Conservation (phyloP, 2,113 vertebrate genomes). For the Plecotus auritus region DNA sequence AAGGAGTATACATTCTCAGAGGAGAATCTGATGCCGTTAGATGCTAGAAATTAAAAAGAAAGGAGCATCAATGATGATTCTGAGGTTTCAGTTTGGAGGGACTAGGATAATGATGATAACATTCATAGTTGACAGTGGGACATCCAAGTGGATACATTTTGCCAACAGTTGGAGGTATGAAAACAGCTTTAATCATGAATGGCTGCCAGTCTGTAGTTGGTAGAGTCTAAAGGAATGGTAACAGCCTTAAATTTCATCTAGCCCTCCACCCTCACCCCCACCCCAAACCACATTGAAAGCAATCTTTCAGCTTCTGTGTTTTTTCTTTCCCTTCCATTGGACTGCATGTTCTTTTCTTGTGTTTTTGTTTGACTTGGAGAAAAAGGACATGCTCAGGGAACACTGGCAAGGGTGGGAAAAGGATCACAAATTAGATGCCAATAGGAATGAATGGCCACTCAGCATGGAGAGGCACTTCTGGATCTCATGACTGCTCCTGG, state of each 20-base stretch:
- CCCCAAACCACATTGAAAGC: not conserved
- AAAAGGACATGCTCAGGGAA: constrained; percentile 29
- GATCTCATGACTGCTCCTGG: not conserved
- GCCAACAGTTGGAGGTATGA: not conserved
- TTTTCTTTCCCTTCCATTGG: constrained; percentile 27
- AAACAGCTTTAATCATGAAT: not conserved
- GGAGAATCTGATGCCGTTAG: not conserved
- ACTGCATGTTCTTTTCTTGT: constrained; percentile 1
- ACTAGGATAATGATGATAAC: not conserved
- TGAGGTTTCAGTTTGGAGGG: not conserved
- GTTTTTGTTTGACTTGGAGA: constrained; percentile 51
- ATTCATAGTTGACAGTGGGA: not conserved
- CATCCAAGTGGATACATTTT: not conserved
- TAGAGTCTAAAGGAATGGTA: not conserved
- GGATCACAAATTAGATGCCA: constrained; percentile 27
- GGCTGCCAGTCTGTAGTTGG: not conserved
- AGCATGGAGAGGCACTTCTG: not conserved
- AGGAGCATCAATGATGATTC: not conserved
- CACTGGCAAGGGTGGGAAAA: not conserved
- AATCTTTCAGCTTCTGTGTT: constrained; percentile 6
- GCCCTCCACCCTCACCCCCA: not conserved
- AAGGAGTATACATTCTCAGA: not conserved
- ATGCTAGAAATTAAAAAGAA: not conserved
- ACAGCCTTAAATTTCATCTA: not conserved
- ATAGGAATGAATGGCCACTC: not conserved